Base-by-base conservation (phyloP, 1,140 invertebrate species). In the Calliopsis andreniformis region DNA sequence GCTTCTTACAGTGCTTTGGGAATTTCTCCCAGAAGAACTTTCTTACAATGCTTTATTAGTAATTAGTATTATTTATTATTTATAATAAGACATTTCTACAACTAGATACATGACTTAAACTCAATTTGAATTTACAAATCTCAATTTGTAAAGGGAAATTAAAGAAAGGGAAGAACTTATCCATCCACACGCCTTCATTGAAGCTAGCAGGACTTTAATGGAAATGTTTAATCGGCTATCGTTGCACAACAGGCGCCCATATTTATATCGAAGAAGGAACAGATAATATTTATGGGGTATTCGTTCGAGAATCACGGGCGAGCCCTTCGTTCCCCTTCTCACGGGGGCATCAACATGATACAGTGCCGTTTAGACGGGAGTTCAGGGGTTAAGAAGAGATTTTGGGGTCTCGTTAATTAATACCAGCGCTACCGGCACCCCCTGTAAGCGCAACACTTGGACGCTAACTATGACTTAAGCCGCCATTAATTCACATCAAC, bases 401-500 rank as follows among this genome's bases (percentile, higher is more conserved):
- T 89, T 89, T 87, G 85, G 88, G 88, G 86, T 87, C 85, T 87
- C 82, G 86, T 89, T 89, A 89, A 89, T 89, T 89, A 88, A 88
- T 89, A 89, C 82, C 51, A 10, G 66, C 64, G 62, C 66, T 56
- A 47, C 45, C 63, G 53, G 59, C 59, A 76, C 76, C 76, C 79
- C 85, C 72, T 53, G 56, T 70, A 56, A 64, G 49, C 69, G 69
- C 61, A 71, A 83, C 45, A 79, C 72, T 79, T 62, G 66, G 76
- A 61, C 61, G 55, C 82, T 80, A 78, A 85, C 83, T 85, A 85
- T 75, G 75, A 85, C 87, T 89, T 90, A 91, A 91, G 89, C 91
- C 80, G 79, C 88, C 90, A 92, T 92, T 91, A 91, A 92, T 92
- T 92, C 90, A 91, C 91, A 91, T 92, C 91, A 92, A 92, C 85